Percentiles rank a stretch among this genome's conserved stretches.
Conservation (phyloP, 2,113 vertebrate species). For the Neodontobutis hainanensis region DNA sequence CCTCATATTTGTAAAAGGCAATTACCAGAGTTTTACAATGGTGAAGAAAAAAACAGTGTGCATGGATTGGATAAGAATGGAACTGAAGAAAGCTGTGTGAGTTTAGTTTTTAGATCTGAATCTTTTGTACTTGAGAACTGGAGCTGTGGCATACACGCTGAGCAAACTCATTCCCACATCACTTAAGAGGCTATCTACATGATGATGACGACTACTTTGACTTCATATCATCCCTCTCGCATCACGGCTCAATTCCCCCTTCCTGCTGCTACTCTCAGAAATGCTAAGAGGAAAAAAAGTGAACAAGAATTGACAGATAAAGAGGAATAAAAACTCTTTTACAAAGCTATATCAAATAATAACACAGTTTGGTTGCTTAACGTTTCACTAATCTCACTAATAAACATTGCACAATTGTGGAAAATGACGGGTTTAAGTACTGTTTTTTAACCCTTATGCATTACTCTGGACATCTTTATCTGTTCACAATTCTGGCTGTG, state of each 20-base stretch:
- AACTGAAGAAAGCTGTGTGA: slow-evolving; percentile 30
- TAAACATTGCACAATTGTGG: no score
- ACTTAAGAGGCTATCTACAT: slow-evolving; percentile 31
- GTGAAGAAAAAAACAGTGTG: slow-evolving; percentile 17
- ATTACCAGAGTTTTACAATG: slow-evolving; percentile 46
- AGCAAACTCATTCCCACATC: slow-evolving; percentile 39
- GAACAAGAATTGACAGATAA: slow-evolving; percentile 1
- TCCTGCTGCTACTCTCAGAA: slow-evolving; percentile 19
- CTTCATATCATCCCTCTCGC: slow-evolving; percentile 20
- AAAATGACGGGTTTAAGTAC: no score
- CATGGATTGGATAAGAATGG: slow-evolving; percentile 19
- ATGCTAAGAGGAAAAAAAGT: slow-evolving; percentile 15
- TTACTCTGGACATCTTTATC: no score
- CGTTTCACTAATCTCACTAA: no score
- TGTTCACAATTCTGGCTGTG: no score
- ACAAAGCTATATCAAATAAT: not conserved
- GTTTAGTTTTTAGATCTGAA: slow-evolving; percentile 30
- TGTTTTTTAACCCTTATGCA: no score
- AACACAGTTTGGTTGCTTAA: not conserved
- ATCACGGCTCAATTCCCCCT: slow-evolving; percentile 5
- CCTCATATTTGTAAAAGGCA: slow-evolving; percentile 39
- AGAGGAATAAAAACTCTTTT: slow-evolving; percentile 5
- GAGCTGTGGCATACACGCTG: slow-evolving; percentile 18
- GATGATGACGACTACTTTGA: slow-evolving; percentile 26
- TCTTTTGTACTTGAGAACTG: slow-evolving; percentile 30